Base-by-base conservation (phyloP, 2,113 vertebrate genomes). In the Puma concolor region DNA sequence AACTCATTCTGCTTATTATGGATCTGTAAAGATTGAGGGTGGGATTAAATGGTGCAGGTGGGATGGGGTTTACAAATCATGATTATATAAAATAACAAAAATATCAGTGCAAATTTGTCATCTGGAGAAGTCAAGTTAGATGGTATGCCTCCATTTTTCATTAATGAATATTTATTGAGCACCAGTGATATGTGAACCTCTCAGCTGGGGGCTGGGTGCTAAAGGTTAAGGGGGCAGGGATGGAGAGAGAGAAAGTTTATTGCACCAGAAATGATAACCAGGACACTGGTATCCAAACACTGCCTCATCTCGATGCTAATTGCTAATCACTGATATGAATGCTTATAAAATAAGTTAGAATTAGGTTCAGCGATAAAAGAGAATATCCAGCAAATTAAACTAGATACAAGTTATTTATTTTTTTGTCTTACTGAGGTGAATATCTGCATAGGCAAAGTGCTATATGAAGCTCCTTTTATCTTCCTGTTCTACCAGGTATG, bases 21-120 rank as follows among this genome's bases (percentile, higher is more conserved):
- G 48, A 36, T 57, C 15, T 88, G 12, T 80, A 36, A 90, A 69
- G 66, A 69, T 0, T 60, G 33, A 82, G 52, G 17, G 1, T 86
- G 31, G 2, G 10, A 9, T 90, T 92, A 41, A 81, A 41, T 64
- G 48, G 29, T 27, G 0, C 44, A 74, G 29, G 21, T 23, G 16
- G 77, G 63, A 44, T 64, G 21, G 2, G 44, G 7, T n/a, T 88
- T 83, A 64, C 63, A 91, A 64, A 69, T 93, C 29, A 80, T 31
- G 38, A 57, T 27, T 80, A 36, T 60, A 33, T 92, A 93, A 96
- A 86, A 5, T n/a, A 80, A 44, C 29, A 76, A 95, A 92, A 77
- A 66, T 44, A 54, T 27, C 41, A 63, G 1, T 12, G 14, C 12
- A 77, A n/a, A 71, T 29, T 14, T 69, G 7, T 8, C 60, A 60